Evolutionary conservation across 1,140 invertebrate genomes (phyloP).

Genomic region (Cydia pomonella): DNA sequence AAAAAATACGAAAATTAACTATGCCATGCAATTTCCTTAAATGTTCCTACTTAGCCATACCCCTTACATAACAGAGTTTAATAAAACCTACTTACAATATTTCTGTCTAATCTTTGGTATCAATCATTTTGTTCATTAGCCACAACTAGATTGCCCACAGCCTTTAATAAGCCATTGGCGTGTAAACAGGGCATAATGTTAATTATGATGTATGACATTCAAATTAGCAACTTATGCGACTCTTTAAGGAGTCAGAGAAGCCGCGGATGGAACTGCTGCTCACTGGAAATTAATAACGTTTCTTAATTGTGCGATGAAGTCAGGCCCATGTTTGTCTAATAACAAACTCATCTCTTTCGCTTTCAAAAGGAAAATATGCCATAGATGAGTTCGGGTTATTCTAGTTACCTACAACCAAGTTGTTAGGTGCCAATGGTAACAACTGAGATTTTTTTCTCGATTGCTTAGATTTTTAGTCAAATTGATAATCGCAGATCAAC

Average conservation of each 20-base stretch:
- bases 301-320: conserved; percentile 1
- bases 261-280: conserved; percentile 42
- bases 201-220: conserved; percentile 53
- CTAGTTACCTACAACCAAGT: background rate
- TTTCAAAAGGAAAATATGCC: background rate
- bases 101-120: too few species aligned
- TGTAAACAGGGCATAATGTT: conserved; percentile 40
- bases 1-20: too few species aligned
- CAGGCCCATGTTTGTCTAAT: background rate
- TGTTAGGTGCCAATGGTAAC: background rate
- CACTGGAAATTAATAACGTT: conserved; percentile 50
- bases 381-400: background rate
- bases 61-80: too few species aligned
- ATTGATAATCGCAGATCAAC: too few species aligned
- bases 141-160: background rate
- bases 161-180: background rate
- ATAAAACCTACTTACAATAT: too few species aligned
- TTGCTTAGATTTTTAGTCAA: background rate
- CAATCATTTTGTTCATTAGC: too few species aligned
- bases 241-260: conserved; percentile 38
- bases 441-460: background rate
- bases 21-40: too few species aligned
- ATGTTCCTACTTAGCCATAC: too few species aligned
- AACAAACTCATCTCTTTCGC: background rate
- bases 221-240: conserved; percentile 52